Base-by-base conservation (phyloP, 2,113 vertebrate genomes). In the Aegithalos caudatus region DNA sequence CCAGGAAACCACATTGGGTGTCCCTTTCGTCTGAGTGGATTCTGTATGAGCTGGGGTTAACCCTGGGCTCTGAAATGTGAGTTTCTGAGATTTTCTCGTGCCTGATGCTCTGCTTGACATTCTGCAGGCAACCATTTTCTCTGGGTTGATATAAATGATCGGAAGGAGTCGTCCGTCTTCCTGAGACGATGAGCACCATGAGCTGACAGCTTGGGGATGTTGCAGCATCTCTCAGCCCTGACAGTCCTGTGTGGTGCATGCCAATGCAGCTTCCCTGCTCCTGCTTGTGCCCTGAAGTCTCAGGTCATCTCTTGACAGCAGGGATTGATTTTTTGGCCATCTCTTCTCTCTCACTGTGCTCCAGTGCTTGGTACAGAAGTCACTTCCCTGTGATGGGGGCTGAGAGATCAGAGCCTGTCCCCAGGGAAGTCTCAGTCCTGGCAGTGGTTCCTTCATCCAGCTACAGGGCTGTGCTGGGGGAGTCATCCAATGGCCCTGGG, bases 151-250 rank as follows among this genome's bases (percentile, higher is more conserved):
- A n/a, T 90, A 85, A 83, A 25, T 3, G n/a, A 24, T 85, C 0
- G 3, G 79, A 91, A 92, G 60, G 47, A 94, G 60, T 82, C 60
- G 7, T 95, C 87, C 2, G 0, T 91, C 83, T 92, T 93, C 74
- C 5, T 0, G 14, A 70, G 60, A 58, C 9, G 0, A 67, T 67
- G 42, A 88, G 76, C 50, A 20, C 78, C 3, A 4, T 7, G 35
- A 45, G 64, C 86, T 94, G 97, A 92, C 96, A 97, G 93, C 77
- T 61, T 47, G 38, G 86, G 80, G 88, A 88, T 66, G n/a, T 66
- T 81, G 42, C 81, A 66, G 92, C 4, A 1, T 76, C 66, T 70
- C 74, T 86, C 14, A 12, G 82, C 81, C 70, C 90, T 24, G 66
- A n/a, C 0, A 1, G 67, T 65, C 67, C 23, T 70, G 62, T 66